These are phyloP conservation scores for Salvelinus alpinus DNA, from an alignment of 2,113 vertebrate species.

Conservation along the genomic window DNA sequence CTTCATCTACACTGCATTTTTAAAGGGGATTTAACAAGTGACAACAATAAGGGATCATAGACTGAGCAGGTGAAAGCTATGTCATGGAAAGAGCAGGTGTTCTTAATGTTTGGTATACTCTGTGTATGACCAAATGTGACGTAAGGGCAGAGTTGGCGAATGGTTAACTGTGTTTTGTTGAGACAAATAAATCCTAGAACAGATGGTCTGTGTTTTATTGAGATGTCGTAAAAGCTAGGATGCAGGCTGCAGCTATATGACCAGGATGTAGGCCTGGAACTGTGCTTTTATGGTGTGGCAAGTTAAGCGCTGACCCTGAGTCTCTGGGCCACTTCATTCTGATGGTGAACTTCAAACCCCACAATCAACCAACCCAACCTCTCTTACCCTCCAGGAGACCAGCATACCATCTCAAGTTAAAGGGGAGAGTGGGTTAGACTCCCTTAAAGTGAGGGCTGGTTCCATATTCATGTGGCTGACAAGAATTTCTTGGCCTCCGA, in stretches of 20 bases:
- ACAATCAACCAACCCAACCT: slow-evolving; percentile 23
- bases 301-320: slow-evolving; percentile 23
- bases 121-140: too few relatives aligned
- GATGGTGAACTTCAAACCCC: slow-evolving; percentile 43
- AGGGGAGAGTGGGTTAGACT: slow-evolving; percentile 30
- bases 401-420: slow-evolving; percentile 28
- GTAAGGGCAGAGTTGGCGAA: neutral
- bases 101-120: too few relatives aligned
- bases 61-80: too few relatives aligned
- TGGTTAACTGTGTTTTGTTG: neutral
- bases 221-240: neutral
- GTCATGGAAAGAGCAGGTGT: too few relatives aligned
- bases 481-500: slow-evolving; percentile 25
- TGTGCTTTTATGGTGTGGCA: slow-evolving; percentile 30
- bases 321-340: slow-evolving; percentile 19
- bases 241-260: neutral
- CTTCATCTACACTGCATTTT: too few relatives aligned
- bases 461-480: slow-evolving; percentile 32
- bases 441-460: slow-evolving; percentile 7
- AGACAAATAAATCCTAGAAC: neutral
- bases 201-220: neutral
- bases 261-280: slow-evolving; percentile 7
- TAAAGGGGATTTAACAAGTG: too few relatives aligned
- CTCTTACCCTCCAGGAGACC: slow-evolving; percentile 31
- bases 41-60: too few relatives aligned